These are phyloP conservation scores for Mylabris sibirica DNA, from an alignment of 2,888 invertebrate genomes.

Conservation along the genomic window DNA sequence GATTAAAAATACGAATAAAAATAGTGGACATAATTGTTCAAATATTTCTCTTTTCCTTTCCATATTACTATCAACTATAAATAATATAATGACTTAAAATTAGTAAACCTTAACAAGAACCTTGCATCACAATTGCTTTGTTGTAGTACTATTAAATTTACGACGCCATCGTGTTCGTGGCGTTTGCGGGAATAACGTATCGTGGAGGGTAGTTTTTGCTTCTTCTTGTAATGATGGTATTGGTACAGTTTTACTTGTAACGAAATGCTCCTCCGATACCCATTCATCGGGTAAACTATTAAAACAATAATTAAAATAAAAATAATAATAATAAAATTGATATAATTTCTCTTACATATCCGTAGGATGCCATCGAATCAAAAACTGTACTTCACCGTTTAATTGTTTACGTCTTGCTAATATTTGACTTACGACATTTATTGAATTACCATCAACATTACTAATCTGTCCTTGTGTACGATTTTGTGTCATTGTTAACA, in stretches of 20 bases:
- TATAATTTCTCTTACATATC: constrained; percentile 75
- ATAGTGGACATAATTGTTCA: neutral
- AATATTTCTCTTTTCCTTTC: neutral
- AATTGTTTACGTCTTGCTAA: constrained; percentile 71
- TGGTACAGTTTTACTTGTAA: constrained; percentile 69
- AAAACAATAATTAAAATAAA: constrained; percentile 44
- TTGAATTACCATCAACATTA: constrained; percentile 66
- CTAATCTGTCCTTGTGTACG: constrained; percentile 72
- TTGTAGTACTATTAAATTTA: constrained; percentile 49
- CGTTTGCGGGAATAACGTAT: constrained; percentile 61
- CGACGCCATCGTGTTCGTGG: constrained; percentile 51
- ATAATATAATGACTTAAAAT: constrained; percentile 40
- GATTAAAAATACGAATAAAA: no score
- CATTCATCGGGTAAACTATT: constrained; percentile 86
- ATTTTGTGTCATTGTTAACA: constrained; percentile 68
- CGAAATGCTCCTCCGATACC: constrained; percentile 78
- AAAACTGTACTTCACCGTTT: constrained; percentile 73
- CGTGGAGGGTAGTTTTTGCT: constrained; percentile 65
- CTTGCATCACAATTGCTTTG: constrained; percentile 52
- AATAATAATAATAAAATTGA: constrained; percentile 5
- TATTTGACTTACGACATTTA: constrained; percentile 75
- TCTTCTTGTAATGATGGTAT: constrained; percentile 64
- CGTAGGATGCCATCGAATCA: constrained; percentile 81
- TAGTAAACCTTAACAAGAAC: constrained; percentile 44
- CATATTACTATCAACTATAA: neutral